Conservation (phyloP, 2,797 vertebrate species). For the Acanthurus tractus region DNA sequence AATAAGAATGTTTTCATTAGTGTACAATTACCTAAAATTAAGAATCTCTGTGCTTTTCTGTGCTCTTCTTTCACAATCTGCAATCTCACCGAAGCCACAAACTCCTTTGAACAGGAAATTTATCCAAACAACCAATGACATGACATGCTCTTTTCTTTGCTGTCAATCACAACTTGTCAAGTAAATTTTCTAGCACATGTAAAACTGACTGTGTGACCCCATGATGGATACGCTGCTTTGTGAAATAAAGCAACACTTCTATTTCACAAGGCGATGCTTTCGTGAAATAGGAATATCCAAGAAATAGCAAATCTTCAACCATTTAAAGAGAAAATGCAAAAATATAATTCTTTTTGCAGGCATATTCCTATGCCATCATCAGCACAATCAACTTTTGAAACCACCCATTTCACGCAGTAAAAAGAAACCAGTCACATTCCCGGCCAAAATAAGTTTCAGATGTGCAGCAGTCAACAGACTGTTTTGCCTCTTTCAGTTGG, state of each 20-base stretch:
- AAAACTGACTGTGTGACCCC: not conserved
- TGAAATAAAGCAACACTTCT: too few relatives aligned
- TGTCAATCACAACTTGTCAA: conserved; percentile 3
- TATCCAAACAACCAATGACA: conserved; percentile 17
- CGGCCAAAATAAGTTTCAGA: conserved; percentile 42
- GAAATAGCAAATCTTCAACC: not conserved
- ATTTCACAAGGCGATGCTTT: too few relatives aligned
- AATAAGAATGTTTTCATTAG: too few relatives aligned
- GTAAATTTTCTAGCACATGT: not conserved
- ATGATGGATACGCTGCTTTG: not conserved
- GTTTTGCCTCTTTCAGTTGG: conserved; percentile 31
- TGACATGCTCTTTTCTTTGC: conserved; percentile 13
- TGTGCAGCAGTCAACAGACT: conserved; percentile 33
- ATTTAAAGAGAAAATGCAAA: not conserved
- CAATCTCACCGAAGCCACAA: too few relatives aligned
- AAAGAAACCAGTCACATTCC: not conserved
- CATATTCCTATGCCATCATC: conserved; percentile 8
- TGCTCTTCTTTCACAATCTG: too few relatives aligned
- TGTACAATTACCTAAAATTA: too few relatives aligned
- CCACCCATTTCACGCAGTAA: conserved; percentile 7
- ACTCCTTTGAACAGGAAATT: not conserved
- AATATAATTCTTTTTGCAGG: not conserved
- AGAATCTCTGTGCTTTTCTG: too few relatives aligned
- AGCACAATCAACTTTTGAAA: conserved; percentile 9
- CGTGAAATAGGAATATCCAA: not conserved